Evolutionary conservation across 1,140 invertebrate genomes (phyloP), one percentile per base, ranked within the genome.

Genomic region (Bombus consobrinus): DNA sequence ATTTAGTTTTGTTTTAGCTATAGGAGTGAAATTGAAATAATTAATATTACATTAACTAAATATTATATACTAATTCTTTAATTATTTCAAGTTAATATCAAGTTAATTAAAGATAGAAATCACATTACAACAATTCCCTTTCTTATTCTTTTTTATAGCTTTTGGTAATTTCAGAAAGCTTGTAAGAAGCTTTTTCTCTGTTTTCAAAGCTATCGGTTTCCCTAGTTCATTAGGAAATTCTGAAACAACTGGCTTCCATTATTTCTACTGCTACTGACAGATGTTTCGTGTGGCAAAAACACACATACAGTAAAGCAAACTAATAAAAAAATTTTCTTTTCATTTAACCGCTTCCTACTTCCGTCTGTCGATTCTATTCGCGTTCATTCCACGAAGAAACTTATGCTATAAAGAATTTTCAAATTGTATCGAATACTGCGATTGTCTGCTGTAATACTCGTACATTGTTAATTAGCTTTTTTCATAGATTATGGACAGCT

Each of bases 321-420:
- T 88, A 88, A 88, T 87, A 69, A 78, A 41, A 88, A 87, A 84
- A 86, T 88, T 87, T 85, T 62, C 72, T 62, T 37, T 59, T 75
- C 86, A 88, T 87, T 88, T 87, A 88, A 87, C 74, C 79, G 32
- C n/a, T 41, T 37, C 37, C 13, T 74, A 47, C 32, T 59, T 12
- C 64, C 62, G 53, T 13, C n/a, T 82, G 87, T 89, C 83, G 87
- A 88, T 86, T 81, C 78, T 73, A 73, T 76, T 75, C 81, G 82
- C 84, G 77, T 5, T 12, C 57, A 57, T n/a, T 72, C 73, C 43
- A 57, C 53, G 37, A 77, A 68, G 47, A 62, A 87, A 87, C 18
- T 47, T 57, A 13, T 32, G 22, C 9, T 22, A 9, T 15, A 53
- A 41, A 53, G 43, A 74, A 53, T 15, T 74, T 32, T 53, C 37